Percentiles rank a stretch among this genome's conserved stretches.
Conservation (phyloP, 1,140 invertebrate genomes). For the Caenorhabditis elegans region WBcel235 BX284602.5:5851501-5852000, state of each 20-base stretch:
- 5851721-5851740: too few species aligned
- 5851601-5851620: neutral
- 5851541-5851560: too few species aligned
- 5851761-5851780: too few species aligned
- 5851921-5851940: neutral
- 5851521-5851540: neutral
- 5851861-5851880: too few species aligned
- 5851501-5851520: neutral
- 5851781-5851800: too few species aligned
- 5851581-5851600: neutral
- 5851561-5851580: neutral
- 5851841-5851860: too few species aligned
- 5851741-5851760: too few species aligned
- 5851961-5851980: neutral
- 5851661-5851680: neutral
- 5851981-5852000: neutral
- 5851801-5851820: too few species aligned
- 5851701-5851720: too few species aligned
- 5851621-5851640: neutral
- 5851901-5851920: neutral
- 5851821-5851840: too few species aligned
- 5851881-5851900: neutral
- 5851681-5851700: neutral
- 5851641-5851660: conserved; percentile 3
- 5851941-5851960: neutral